Conservation (phyloP, 1,140 invertebrate species). For the Drosophila triauraria region DNA sequence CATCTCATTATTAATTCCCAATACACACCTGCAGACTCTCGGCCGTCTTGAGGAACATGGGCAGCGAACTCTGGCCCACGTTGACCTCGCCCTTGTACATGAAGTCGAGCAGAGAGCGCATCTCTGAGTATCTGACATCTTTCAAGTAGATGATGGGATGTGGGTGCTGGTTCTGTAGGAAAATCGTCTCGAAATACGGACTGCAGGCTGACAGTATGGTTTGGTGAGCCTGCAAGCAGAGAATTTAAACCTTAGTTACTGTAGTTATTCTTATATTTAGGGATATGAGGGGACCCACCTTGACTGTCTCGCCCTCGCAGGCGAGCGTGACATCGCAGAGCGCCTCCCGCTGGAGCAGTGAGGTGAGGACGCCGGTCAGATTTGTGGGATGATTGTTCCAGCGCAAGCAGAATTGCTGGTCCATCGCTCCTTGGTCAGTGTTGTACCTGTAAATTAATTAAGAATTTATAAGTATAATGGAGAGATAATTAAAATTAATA, state of each 20-base stretch:
- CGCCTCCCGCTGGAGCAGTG: slow-evolving; percentile 93
- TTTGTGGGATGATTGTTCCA: slow-evolving; percentile 97
- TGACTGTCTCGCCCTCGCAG: slow-evolving; percentile 95
- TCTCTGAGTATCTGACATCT: slow-evolving; percentile 94
- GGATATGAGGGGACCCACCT: slow-evolving; percentile 85
- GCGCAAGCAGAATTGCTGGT: slow-evolving; percentile 97
- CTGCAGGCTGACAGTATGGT: slow-evolving; percentile 97
- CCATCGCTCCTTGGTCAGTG: slow-evolving; percentile 89
- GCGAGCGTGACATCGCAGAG: slow-evolving; percentile 97
- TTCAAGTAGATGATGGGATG: slow-evolving; percentile 96
- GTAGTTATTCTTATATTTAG: no score
- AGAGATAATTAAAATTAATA: neutral
- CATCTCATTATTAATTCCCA: neutral
- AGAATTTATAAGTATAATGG: neutral
- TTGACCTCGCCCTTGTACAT: slow-evolving; percentile 97
- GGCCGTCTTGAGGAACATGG: slow-evolving; percentile 95
- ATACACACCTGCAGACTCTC: slow-evolving; percentile 93
- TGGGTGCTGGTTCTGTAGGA: slow-evolving; percentile 95
- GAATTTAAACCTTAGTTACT: no score
- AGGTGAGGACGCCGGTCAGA: slow-evolving; percentile 94
- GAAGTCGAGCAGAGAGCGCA: slow-evolving; percentile 94
- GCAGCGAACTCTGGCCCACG: slow-evolving; percentile 93
- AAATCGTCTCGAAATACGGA: slow-evolving; percentile 97
- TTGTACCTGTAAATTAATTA: slow-evolving; percentile 69
- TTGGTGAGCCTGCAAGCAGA: slow-evolving; percentile 90